phyloP scores from a whole-genome alignment of 2,113 vertebrate species.

The Columba janthina region DNA sequence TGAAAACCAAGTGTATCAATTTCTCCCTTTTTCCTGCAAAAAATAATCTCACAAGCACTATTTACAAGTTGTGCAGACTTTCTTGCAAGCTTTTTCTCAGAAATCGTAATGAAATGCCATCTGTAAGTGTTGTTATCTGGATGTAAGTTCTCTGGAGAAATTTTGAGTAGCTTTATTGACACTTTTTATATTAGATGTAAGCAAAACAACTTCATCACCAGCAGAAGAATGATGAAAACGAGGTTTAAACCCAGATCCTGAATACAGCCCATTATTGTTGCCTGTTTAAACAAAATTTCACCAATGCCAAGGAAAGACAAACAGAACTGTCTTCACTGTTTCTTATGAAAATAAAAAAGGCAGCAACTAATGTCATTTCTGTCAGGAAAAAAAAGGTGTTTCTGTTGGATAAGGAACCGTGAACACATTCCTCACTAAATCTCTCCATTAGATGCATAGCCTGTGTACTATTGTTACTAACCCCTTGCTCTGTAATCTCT shows the following conservation, averaged over 20 bases:
- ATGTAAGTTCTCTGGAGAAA: not conserved
- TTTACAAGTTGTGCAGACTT: not conserved
- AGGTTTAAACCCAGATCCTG: not conserved
- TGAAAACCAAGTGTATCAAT: not conserved
- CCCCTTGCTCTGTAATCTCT: constrained; percentile 85
- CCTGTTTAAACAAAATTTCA: not conserved
- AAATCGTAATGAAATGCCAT: not conserved
- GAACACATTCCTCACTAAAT: constrained; percentile 78
- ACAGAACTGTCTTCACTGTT: not conserved
- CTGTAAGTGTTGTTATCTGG: not conserved
- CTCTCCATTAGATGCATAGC: constrained; percentile 65
- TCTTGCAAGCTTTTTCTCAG: not conserved
- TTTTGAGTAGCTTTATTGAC: not conserved
- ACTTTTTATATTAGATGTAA: not conserved
- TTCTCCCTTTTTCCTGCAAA: not conserved
- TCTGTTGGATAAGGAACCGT: constrained; percentile 36
- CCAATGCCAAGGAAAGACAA: not conserved
- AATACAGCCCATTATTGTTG: not conserved
- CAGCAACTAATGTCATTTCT: not conserved
- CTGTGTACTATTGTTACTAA: constrained; percentile 74
- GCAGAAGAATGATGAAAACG: not conserved
- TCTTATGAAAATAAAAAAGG: not conserved
- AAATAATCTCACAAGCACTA: not conserved
- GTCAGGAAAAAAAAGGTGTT: constrained; percentile 20
- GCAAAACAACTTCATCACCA: not conserved